phyloP scores from a whole-genome alignment of 1,140 invertebrate genomes.

The Orchestia grillus region DNA sequence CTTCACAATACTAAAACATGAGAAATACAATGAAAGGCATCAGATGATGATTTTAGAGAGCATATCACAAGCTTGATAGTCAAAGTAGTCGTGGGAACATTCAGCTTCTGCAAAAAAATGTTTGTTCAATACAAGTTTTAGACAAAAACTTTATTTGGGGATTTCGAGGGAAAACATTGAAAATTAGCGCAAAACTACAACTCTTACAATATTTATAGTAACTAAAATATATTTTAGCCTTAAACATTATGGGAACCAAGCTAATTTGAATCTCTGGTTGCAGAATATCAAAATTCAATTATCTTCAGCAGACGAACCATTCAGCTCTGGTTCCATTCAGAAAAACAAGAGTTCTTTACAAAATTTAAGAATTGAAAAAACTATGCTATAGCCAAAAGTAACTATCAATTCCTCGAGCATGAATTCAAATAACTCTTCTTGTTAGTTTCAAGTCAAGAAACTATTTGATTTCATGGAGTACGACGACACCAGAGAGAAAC shows the following conservation, averaged over 20 bases:
- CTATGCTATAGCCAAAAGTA: background rate
- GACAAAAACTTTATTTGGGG: background rate
- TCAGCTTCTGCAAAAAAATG: slow-evolving; percentile 9
- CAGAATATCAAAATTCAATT: background rate
- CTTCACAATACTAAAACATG: background rate
- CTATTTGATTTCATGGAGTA: background rate
- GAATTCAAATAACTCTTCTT: background rate
- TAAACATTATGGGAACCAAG: too few relatives aligned
- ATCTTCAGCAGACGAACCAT: background rate
- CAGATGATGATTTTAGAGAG: background rate
- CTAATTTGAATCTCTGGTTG: background rate
- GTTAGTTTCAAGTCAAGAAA: background rate
- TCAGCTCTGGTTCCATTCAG: slow-evolving; percentile 15
- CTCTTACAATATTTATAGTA: background rate
- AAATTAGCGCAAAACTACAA: background rate
- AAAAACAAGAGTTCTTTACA: background rate
- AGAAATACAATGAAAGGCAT: background rate
- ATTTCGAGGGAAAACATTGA: background rate
- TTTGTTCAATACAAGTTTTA: background rate
- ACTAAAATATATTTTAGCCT: background rate
- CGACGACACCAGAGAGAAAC: background rate
- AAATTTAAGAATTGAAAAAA: background rate
- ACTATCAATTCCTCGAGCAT: background rate
- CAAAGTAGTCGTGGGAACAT: background rate
- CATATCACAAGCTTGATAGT: slow-evolving; percentile 25